These are phyloP conservation scores for Drosophila triauraria DNA, from an alignment of 1,140 invertebrate genomes.

Conservation along the genomic window DNA sequence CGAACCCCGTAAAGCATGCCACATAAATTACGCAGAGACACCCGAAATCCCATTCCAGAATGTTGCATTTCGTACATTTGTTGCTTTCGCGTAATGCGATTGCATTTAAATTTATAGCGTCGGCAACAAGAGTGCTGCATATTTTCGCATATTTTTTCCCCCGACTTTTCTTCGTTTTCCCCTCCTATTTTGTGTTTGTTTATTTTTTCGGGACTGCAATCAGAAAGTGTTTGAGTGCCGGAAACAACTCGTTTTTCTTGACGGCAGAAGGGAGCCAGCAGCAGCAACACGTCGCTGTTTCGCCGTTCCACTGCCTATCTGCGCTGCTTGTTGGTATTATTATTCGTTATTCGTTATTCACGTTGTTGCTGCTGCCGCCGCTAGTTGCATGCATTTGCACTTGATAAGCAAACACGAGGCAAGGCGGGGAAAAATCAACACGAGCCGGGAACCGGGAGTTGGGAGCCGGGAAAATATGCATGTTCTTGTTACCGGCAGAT, in stretches of 20 bases:
- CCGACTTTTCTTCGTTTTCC: constrained; percentile 2
- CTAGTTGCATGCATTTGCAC: constrained; percentile 68
- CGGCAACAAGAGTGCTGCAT: constrained; percentile 47
- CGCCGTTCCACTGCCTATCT: constrained; percentile 38
- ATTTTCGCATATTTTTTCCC: constrained; percentile 25
- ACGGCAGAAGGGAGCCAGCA: constrained; percentile 56
- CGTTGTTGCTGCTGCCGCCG: constrained; percentile 29
- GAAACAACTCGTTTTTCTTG: constrained; percentile 79
- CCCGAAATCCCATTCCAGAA: constrained; percentile 32
- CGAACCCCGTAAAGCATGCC: constrained; percentile 18
- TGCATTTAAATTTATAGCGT: constrained; percentile 69
- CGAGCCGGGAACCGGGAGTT: constrained; percentile 39
- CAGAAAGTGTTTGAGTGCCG: constrained; percentile 75
- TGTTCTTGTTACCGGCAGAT: constrained; percentile 77
- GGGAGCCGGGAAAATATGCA: constrained; percentile 58
- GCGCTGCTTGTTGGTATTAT: constrained; percentile 41
- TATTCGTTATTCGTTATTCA: constrained; percentile 30
- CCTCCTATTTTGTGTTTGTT: background rate
- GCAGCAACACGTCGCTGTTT: constrained; percentile 65
- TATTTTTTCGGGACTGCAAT: constrained; percentile 53
- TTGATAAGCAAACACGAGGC: constrained; percentile 72
- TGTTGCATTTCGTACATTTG: constrained; percentile 44
- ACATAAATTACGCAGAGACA: constrained; percentile 33
- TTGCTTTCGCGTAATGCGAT: constrained; percentile 59
- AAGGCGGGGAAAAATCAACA: constrained; percentile 69